Evolutionary conservation across 2,113 vertebrate genomes (phyloP), one percentile per base, ranked within the genome.

Genomic region (Eubucco bourcierii): DNA sequence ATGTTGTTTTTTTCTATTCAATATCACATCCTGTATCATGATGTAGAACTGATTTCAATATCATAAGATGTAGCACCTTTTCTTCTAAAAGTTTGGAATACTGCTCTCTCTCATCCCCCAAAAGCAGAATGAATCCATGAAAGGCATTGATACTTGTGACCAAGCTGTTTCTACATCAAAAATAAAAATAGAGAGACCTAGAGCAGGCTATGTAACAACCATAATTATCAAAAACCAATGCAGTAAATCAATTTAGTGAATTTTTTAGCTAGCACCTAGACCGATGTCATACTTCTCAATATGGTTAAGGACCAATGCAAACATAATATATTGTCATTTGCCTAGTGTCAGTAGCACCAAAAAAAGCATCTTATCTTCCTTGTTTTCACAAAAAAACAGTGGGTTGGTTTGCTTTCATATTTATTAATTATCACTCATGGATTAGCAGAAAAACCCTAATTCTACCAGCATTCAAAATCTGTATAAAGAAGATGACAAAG

Each of bases 101-200:
- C 25, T 39, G 9, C 5, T 67, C 13, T 3, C 10, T 9, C 39
- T 70, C 0, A 0, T 7, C 8, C 18, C 9, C 2, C 28, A 15
- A 21, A 9, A 41, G 29, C 12, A 55, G 58, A 88, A 78, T 25
- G 50, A 60, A 55, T 19, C 29, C 24, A 15, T 61, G n/a, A 58
- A 80, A 81, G 16, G 28, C 86, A 50, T 79, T 78, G 10, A 5
- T 68, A 24, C 15, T 15, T 65, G 18, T 81, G 71, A 67, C 27
- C 41, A n/a, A 80, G 41, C 15, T 33, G 9, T 46, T 18, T 83
- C 34, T 87, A 47, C 4, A 74, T 13, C 15, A 21, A 41, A 67
- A 70, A 16, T 55, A 25, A 67, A 83, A 94, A 1, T 1, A 75
- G 18, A 55, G 31, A 67, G 13, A 66, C 24, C 16, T 44, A 34